Evolutionary conservation across 2,113 vertebrate species (phyloP), one percentile per base, ranked within the genome.

Genomic region (Ailurus styani): DNA sequence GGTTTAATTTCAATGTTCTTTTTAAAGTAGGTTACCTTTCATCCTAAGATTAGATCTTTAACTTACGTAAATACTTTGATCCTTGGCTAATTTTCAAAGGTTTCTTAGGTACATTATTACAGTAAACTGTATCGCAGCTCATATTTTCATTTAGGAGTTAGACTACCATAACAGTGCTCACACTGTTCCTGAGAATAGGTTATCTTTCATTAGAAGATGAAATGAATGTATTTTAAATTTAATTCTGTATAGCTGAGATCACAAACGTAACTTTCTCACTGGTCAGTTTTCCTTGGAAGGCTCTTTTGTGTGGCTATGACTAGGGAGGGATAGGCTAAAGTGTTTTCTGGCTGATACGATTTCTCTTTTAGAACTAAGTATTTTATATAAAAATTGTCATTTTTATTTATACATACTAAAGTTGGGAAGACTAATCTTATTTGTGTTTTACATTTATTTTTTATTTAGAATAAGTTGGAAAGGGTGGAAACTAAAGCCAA

Each of bases 21-120:
- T 95, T 73, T 95, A 93, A 95, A 79, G 81, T n/a, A 98, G 93
- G 91, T 97, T 97, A 82, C 45, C 45, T 97, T 98, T 98, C 40
- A 96, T 93, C 27, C 2, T 81, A 64, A 87, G 88, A 96, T 40
- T 88, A 94, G 91, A 47, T 86, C 93, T 97, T 84, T 78, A 95
- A 29, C 72, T 93, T 93, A 78, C 93, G 87, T 97, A 86, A 95
- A 93, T 97, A 97, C 90, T 68, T 62, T 2, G 93, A 92, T 93
- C 47, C 40, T 70, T 57, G 93, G 84, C 45, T 88, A 60, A 37
- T 90, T 96, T 91, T 97, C 78, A 90, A 79, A 96, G 95, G 23
- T 40, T 90, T 77, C 57, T 50, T 77, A 87, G 9, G 25, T 86
- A 21, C 42, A 6, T 52, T 89, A 85, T 60, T 93, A 79, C 20